Evolutionary conservation across 2,888 invertebrate species (phyloP).

Genomic region (Drosophila mettleri): DNA sequence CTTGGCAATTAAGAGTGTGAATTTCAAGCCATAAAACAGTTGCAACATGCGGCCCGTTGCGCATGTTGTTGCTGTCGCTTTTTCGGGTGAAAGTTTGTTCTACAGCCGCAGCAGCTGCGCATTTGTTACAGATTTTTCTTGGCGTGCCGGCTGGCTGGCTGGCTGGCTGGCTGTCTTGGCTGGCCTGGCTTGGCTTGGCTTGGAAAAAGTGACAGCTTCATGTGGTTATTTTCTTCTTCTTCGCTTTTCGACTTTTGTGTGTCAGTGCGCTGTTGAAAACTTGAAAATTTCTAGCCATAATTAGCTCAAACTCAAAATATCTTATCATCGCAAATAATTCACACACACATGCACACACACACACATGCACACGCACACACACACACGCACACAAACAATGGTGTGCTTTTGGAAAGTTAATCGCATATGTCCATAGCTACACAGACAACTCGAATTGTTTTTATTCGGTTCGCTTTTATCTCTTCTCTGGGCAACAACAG

Average conservation of each 20-base stretch:
- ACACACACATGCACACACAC: conserved; percentile 51
- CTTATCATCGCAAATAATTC: conserved; percentile 71
- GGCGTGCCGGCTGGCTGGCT: conserved; percentile 14
- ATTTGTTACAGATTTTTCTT: conserved; percentile 74
- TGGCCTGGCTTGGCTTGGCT: conserved; percentile 10
- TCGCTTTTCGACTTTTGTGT: conserved; percentile 37
- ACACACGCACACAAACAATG: conserved; percentile 36
- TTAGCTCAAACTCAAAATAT: conserved; percentile 72
- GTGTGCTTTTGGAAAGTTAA: conserved; percentile 63
- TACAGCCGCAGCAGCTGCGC: conserved; percentile 55
- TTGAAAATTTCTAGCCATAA: conserved; percentile 66
- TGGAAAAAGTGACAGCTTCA: conserved; percentile 60
- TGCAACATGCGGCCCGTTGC: conserved; percentile 61
- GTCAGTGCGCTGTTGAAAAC: conserved; percentile 51
- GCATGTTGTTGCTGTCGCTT: conserved; percentile 51
- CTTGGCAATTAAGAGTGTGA: conserved; percentile 77
- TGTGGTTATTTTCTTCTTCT: conserved; percentile 21
- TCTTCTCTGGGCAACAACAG: conserved; percentile 36
- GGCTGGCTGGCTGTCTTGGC: neutral
- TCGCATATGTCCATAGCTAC: conserved; percentile 33
- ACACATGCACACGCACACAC: conserved; percentile 51
- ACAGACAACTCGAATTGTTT: conserved; percentile 13
- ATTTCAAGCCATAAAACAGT: conserved; percentile 75
- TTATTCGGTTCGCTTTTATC: conserved; percentile 31
- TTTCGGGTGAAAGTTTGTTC: conserved; percentile 78